A percentile compares a stretch with the other conserved stretches of the same genome.
Conservation (phyloP, 1,140 invertebrate species). For the Lordiphosa collinella region DNA sequence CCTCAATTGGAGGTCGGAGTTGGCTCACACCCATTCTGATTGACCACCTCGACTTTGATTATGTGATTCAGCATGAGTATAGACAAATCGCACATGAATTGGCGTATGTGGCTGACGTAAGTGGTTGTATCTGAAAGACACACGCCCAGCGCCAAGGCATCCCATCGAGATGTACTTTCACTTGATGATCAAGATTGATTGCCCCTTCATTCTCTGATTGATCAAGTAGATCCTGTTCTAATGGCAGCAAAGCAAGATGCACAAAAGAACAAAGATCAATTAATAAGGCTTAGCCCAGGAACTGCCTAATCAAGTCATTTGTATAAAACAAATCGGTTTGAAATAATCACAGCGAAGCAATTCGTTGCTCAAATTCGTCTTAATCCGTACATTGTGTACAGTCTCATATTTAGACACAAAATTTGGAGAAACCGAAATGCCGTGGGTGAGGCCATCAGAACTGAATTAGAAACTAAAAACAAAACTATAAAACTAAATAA, state of each 20-base stretch:
- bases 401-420: conserved; percentile 7
- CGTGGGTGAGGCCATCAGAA: conserved; percentile 4
- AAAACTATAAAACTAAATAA: conserved; percentile 11
- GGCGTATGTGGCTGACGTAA: conserved; percentile 1
- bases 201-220: background rate
- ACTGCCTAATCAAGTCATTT: conserved; percentile 9
- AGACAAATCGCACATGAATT: conserved; percentile 3
- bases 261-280: conserved; percentile 24
- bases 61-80: conserved; percentile 12
- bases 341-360: conserved; percentile 11
- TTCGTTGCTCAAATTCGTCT: conserved; percentile 8
- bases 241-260: conserved; percentile 6
- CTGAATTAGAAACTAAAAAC: background rate
- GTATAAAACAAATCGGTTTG: conserved; percentile 1
- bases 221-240: conserved; percentile 30
- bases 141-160: conserved; percentile 3
- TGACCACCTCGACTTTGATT: background rate
- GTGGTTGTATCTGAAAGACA: background rate
- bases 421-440: conserved; percentile 14
- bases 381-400: conserved; percentile 2
- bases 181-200: conserved; percentile 34
- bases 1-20: background rate
- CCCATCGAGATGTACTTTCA: conserved; percentile 19
- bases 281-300: conserved; percentile 40
- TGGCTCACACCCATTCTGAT: conserved; percentile 6